phyloP scores from a whole-genome alignment of 2,888 invertebrate species.

The Rhaphigaster nebulosa region DNA sequence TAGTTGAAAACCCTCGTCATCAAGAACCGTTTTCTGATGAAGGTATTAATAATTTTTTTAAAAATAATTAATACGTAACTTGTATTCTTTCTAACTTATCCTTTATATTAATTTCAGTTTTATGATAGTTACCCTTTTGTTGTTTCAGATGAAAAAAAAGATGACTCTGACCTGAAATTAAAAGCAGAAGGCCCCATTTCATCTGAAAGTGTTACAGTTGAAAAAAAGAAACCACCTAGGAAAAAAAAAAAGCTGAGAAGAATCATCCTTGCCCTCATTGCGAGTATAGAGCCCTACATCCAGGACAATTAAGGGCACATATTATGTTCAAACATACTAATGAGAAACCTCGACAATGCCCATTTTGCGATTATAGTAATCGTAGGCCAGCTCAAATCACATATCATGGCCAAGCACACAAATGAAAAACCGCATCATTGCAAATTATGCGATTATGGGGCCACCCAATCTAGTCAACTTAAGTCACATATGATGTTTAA shows the following conservation, averaged over 20 bases:
- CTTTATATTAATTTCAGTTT: not conserved
- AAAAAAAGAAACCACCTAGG: conserved; percentile 2
- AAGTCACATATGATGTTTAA: conserved; percentile 3
- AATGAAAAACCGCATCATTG: conserved; percentile 25
- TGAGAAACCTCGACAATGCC: conserved; percentile 21
- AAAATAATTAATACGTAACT: not conserved
- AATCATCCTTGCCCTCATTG: conserved; percentile 31
- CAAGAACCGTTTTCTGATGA: not conserved
- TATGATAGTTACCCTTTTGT: not conserved
- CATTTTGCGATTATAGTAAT: conserved; percentile 10
- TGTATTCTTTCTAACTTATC: not conserved
- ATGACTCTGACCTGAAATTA: not conserved
- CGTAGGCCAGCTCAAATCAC: not conserved
- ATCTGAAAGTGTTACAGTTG: not conserved
- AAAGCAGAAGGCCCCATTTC: not conserved
- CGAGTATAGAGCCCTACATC: conserved; percentile 8
- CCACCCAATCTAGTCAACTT: not conserved
- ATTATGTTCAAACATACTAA: conserved; percentile 17
- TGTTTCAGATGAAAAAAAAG: conserved; percentile 10
- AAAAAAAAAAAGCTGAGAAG: conserved; percentile 63
- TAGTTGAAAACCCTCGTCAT: not conserved
- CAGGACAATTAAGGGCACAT: not conserved
- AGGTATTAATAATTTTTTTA: not conserved
- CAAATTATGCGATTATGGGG: not conserved
- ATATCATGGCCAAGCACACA: conserved; percentile 7